phyloP scores from a whole-genome alignment of 2,113 vertebrate species.

The Catharus bicknelli region DNA sequence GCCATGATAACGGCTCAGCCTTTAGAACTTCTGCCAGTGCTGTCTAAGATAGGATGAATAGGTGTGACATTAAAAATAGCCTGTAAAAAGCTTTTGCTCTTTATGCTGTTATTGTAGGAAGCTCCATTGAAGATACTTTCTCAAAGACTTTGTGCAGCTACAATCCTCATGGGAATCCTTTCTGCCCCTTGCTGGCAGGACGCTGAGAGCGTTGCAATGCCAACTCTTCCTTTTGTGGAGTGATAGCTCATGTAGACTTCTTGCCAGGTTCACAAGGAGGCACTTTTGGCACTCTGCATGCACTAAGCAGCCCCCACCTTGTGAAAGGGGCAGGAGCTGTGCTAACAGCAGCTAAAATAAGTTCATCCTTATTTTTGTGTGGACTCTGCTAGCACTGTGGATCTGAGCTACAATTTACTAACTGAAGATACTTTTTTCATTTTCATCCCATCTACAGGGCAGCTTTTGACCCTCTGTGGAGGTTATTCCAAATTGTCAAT shows the following conservation, averaged over 20 bases:
- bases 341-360: slow-evolving; percentile 9
- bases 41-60: slow-evolving; percentile 25
- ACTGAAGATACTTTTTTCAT: neutral
- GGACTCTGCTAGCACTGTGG: neutral
- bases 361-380: neutral
- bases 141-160: neutral
- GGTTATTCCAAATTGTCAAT: neutral
- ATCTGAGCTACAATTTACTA: neutral
- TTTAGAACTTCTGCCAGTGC: slow-evolving; percentile 17
- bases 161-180: neutral
- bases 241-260: neutral
- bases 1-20: neutral
- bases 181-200: neutral
- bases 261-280: neutral
- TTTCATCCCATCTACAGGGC: neutral
- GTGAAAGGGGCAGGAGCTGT: neutral
- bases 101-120: neutral
- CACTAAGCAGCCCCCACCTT: neutral
- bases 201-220: neutral
- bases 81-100: slow-evolving; percentile 12
- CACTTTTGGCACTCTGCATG: neutral
- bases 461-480: neutral
- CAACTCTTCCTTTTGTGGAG: neutral
- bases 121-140: neutral
- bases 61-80: slow-evolving; percentile 17